Conservation (phyloP, 2,888 invertebrate species). For the Boloria euphrosyne region DNA sequence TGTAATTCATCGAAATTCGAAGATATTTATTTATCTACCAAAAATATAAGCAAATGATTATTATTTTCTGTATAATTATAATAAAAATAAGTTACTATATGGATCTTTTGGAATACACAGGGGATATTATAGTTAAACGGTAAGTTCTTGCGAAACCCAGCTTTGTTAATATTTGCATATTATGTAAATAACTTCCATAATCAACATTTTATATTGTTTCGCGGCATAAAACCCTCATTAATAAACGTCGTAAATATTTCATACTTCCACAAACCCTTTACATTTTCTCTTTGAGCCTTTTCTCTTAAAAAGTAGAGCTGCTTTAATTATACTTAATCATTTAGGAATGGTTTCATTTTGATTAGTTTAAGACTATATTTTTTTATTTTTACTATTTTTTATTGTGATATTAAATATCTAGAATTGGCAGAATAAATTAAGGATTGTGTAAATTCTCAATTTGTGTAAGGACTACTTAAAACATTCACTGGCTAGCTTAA, state of each 20-base stretch:
- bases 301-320: conserved; percentile 22
- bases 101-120: background rate
- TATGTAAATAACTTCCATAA: conserved; percentile 31
- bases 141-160: conserved; percentile 15
- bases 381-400: background rate
- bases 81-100: background rate
- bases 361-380: conserved; percentile 1
- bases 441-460: too few species aligned
- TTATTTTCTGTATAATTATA: too few species aligned
- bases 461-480: too few species aligned
- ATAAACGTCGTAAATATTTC: conserved; percentile 30
- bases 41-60: too few species aligned
- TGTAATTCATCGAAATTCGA: too few species aligned
- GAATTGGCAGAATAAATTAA: too few species aligned
- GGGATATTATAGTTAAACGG: conserved; percentile 17
- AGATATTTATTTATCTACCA: too few species aligned
- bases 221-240: conserved; percentile 30
- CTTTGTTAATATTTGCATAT: conserved; percentile 30
- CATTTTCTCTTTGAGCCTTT: conserved; percentile 21
- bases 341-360: conserved; percentile 12
- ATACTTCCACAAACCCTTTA: conserved; percentile 25
- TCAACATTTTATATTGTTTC: conserved; percentile 34
- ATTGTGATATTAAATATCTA: too few species aligned
- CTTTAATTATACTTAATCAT: conserved; percentile 31
- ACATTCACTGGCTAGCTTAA: too few species aligned